phyloP scores from a whole-genome alignment of 2,888 invertebrate species.

The Mamestra brassicae region DNA sequence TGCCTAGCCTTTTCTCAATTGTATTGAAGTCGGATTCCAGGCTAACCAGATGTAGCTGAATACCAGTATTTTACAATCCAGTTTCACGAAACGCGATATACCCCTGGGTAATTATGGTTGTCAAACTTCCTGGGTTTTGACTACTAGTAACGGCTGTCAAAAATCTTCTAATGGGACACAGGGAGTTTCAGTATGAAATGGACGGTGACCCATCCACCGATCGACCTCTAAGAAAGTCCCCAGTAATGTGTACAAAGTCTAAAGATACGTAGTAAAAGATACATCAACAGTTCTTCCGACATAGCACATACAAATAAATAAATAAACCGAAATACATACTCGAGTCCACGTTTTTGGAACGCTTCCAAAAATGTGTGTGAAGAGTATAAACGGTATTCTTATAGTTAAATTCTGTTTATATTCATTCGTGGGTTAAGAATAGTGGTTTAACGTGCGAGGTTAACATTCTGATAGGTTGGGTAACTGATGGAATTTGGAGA shows the following conservation, averaged over 20 bases:
- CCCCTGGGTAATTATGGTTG: too few relatives aligned
- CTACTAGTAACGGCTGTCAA: too few relatives aligned
- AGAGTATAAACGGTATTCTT: conserved; percentile 45
- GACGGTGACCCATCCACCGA: too few relatives aligned
- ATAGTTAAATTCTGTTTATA: conserved; percentile 56
- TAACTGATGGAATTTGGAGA: not conserved
- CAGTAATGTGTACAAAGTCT: conserved; percentile 3
- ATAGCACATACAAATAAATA: conserved; percentile 52
- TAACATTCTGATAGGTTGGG: conserved; percentile 25
- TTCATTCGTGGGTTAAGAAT: conserved; percentile 35
- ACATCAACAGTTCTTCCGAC: conserved; percentile 56
- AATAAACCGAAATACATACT: conserved; percentile 45
- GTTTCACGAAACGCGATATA: too few relatives aligned
- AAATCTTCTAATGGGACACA: too few relatives aligned
- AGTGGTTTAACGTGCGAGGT: conserved; percentile 38
- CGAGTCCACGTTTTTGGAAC: conserved; percentile 63
- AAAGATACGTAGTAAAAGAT: conserved; percentile 17
- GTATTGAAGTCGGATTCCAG: too few relatives aligned
- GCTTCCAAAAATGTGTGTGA: conserved; percentile 52
- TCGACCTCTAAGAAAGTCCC: not conserved
- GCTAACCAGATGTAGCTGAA: too few relatives aligned
- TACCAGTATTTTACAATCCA: too few relatives aligned
- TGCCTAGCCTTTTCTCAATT: too few relatives aligned
- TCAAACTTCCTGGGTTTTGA: too few relatives aligned
- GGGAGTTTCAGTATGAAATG: too few relatives aligned